Evolutionary conservation across 2,888 invertebrate species (phyloP).

Genomic region (Drosophila prolongata): DNA sequence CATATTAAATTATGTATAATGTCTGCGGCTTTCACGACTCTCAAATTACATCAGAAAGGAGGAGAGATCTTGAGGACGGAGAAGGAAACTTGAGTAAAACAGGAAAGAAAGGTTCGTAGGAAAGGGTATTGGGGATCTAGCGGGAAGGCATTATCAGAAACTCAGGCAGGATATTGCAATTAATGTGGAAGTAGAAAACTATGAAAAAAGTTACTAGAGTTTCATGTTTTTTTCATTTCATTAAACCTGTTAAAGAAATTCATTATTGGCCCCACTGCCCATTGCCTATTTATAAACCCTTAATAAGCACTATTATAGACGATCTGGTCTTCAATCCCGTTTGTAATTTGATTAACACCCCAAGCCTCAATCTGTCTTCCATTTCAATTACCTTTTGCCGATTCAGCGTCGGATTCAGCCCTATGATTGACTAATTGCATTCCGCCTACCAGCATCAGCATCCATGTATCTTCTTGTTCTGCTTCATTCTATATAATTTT

Average conservation of each 20-base stretch:
- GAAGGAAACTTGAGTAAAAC: constrained; percentile 1
- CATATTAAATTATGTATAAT: constrained; percentile 76
- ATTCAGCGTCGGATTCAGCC: constrained; percentile 6
- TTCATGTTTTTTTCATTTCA: too few relatives aligned
- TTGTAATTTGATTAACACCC: constrained; percentile 11
- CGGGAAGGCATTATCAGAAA: not conserved
- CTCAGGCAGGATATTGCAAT: constrained; percentile 11
- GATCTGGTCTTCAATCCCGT: not conserved
- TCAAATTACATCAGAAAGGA: constrained; percentile 62
- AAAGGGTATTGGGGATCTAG: constrained; percentile 6
- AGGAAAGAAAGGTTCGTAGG: constrained; percentile 1
- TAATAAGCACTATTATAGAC: not conserved
- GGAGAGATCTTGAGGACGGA: constrained; percentile 11
- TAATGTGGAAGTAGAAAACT: not conserved
- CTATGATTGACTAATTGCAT: constrained; percentile 39
- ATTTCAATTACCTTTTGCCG: constrained; percentile 22
- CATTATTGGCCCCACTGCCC: not conserved
- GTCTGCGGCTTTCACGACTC: constrained; percentile 74
- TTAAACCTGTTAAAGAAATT: too few relatives aligned
- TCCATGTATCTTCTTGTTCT: constrained; percentile 10
- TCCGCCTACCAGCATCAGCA: constrained; percentile 11
- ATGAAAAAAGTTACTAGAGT: not conserved
- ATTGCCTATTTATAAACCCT: not conserved
- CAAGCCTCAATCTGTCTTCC: constrained; percentile 4
- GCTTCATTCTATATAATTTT: constrained; percentile 31